These are phyloP conservation scores for Zaprionus ghesquierei DNA, from an alignment of 1,140 invertebrate genomes.

Conservation along the genomic window DNA sequence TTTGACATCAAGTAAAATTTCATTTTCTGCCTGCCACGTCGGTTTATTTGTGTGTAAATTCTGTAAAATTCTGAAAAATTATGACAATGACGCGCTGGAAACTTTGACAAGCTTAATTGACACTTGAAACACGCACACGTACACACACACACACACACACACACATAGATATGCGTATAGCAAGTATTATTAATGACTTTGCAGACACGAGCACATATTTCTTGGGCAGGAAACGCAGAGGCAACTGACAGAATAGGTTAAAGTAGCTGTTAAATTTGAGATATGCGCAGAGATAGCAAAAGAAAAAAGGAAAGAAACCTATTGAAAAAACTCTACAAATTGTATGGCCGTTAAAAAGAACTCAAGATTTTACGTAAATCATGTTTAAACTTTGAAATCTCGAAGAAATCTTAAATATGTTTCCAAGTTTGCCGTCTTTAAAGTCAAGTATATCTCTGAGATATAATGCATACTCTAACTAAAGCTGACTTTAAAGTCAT, in stretches of 20 bases:
- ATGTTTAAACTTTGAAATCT: too few relatives aligned
- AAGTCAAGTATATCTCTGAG: neutral
- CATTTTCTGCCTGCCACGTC: neutral
- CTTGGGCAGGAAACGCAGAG: neutral
- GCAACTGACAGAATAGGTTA: neutral
- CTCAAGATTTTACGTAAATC: too few relatives aligned
- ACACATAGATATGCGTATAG: neutral
- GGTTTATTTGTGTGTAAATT: neutral
- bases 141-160: too few relatives aligned
- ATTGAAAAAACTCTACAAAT: neutral
- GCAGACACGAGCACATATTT: neutral
- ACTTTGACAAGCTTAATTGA: neutral
- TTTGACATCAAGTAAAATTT: neutral
- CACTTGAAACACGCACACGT: neutral
- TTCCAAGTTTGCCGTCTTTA: too few relatives aligned
- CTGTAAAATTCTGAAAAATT: neutral
- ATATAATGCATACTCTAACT: neutral
- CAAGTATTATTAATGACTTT: neutral
- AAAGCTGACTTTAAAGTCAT: neutral
- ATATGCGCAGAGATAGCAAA: neutral
- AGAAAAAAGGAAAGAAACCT: neutral
- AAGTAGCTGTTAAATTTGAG: neutral
- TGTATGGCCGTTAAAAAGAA: neutral
- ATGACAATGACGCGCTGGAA: neutral
- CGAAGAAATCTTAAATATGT: too few relatives aligned